Evolutionary conservation across 2,113 vertebrate genomes (phyloP).

Genomic region (Sturnus vulgaris): DNA sequence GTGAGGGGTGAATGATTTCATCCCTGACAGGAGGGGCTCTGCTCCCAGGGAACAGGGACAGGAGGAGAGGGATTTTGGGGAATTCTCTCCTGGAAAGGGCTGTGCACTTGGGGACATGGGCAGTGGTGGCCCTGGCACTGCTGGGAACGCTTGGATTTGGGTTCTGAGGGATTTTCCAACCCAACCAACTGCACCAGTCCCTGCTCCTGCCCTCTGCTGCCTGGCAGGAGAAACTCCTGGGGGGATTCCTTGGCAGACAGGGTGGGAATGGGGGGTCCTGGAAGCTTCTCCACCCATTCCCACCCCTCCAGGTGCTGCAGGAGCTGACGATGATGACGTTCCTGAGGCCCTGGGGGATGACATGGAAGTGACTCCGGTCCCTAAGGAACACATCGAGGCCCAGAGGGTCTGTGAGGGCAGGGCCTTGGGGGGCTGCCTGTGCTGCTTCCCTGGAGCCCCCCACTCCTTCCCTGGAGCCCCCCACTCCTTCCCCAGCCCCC

Average conservation of each 20-base stretch:
- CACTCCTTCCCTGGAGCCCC: too few relatives aligned
- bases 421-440: background rate
- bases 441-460: background rate
- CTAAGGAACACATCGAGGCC: constrained; percentile 40
- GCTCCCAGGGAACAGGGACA: background rate
- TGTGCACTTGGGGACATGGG: rapidly evolving
- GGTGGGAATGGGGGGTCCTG: background rate
- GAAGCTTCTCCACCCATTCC: too few relatives aligned
- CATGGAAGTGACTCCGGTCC: constrained; percentile 5
- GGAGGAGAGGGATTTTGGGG: background rate
- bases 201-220: background rate
- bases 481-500: background rate
- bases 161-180: background rate
- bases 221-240: rapidly evolving
- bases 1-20: background rate
- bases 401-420: constrained; percentile 71
- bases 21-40: background rate
- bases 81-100: background rate
- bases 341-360: background rate
- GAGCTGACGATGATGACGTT: background rate
- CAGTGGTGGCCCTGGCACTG: background rate
- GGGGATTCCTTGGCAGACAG: background rate
- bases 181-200: background rate
- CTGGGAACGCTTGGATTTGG: background rate
- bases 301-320: background rate